These are phyloP conservation scores for Hirudo medicinalis DNA, from an alignment of 1,140 invertebrate genomes.

Conservation along the genomic window DNA sequence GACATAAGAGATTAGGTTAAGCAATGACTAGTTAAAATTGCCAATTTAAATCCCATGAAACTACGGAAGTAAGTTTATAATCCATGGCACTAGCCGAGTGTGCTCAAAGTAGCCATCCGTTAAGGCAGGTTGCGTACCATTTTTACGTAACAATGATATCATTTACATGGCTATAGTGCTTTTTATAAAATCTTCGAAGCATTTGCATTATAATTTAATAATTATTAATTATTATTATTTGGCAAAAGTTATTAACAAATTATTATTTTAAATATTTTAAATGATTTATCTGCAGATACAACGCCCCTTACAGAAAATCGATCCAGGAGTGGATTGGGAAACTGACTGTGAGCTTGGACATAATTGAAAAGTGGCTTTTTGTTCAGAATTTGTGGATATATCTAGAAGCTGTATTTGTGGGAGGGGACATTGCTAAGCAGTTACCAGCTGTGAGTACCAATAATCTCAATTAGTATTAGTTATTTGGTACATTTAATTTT, in stretches of 20 bases:
- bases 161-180: no score
- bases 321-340: constrained; percentile 90
- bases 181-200: no score
- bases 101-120: no score
- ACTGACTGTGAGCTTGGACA: constrained; percentile 87
- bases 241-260: background rate
- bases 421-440: constrained; percentile 93
- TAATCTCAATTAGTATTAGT: background rate
- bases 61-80: no score
- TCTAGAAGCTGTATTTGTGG: constrained; percentile 90
- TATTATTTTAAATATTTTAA: background rate
- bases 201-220: no score
- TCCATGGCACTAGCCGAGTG: no score
- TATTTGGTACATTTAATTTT: no score
- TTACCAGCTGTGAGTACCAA: constrained; percentile 48
- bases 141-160: no score
- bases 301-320: constrained; percentile 86
- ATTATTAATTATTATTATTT: background rate
- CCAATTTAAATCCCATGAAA: no score
- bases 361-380: constrained; percentile 83
- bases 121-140: no score
- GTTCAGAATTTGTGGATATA: constrained; percentile 99
- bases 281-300: constrained; percentile 51
- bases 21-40: no score
- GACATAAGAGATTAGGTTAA: no score